Percentiles rank a stretch among this genome's conserved stretches.
Evolutionary conservation across 2,113 vertebrate species (phyloP).

Genomic region (Phrynosoma platyrhinos): DNA sequence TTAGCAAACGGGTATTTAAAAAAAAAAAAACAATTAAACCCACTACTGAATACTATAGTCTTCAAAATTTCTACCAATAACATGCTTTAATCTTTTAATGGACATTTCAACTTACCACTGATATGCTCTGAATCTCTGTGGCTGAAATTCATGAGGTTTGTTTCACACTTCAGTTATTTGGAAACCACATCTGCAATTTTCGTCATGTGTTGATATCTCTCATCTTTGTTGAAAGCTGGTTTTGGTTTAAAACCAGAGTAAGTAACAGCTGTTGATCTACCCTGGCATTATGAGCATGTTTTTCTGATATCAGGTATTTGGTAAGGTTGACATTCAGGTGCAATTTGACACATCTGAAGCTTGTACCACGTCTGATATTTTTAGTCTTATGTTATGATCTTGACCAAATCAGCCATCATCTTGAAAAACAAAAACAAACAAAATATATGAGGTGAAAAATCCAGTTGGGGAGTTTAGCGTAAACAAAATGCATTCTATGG

Average conservation of each 20-base stretch:
- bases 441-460: neutral
- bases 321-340: neutral
- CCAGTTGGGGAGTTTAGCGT: slow-evolving; percentile 26
- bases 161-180: slow-evolving; percentile 83
- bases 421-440: slow-evolving; percentile 51
- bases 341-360: neutral
- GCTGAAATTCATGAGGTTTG: slow-evolving; percentile 87
- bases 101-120: slow-evolving; percentile 80
- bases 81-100: neutral
- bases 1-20: neutral
- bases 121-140: slow-evolving; percentile 84
- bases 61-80: neutral
- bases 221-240: slow-evolving; percentile 68
- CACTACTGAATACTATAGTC: neutral
- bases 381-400: slow-evolving; percentile 9
- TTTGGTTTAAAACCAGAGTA: slow-evolving; percentile 67
- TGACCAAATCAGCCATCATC: slow-evolving; percentile 42
- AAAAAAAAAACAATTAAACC: neutral
- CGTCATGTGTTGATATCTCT: slow-evolving; percentile 51
- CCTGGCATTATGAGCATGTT: neutral
- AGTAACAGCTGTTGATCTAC: slow-evolving; percentile 69
- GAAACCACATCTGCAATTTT: slow-evolving; percentile 72
- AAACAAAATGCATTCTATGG: neutral
- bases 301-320: slow-evolving; percentile 14
- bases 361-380: slow-evolving; percentile 14